Evolutionary conservation across 2,113 vertebrate genomes (phyloP).

Genomic region (Chaetura pelagica): DNA sequence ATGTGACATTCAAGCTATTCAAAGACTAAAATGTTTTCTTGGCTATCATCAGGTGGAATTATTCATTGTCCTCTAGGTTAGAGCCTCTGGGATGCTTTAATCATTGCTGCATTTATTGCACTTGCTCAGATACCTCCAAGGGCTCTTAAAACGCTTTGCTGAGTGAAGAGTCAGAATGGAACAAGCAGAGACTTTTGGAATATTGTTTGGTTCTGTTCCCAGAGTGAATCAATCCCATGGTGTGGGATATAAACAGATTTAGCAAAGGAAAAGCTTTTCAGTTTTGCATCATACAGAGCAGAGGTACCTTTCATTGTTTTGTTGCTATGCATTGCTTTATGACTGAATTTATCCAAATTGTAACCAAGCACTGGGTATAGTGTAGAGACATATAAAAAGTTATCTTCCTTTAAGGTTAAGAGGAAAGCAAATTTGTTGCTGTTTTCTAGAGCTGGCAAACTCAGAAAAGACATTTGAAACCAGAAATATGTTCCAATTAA

Average conservation of each 20-base stretch:
- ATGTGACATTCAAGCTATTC: not conserved
- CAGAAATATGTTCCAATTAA: not conserved
- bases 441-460: not conserved
- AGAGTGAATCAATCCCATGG: not conserved
- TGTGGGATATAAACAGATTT: not conserved
- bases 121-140: not conserved
- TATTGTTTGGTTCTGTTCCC: not conserved
- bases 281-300: not conserved
- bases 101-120: not conserved
- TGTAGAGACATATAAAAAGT: not conserved
- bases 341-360: not conserved
- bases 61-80: not conserved
- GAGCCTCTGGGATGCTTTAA: not conserved
- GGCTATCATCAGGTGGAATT: constrained; percentile 15
- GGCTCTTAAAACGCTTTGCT: not conserved
- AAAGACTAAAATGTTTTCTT: not conserved
- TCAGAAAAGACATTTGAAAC: not conserved
- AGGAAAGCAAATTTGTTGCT: not conserved
- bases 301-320: not conserved
- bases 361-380: not conserved
- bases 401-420: not conserved
- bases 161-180: not conserved
- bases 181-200: not conserved
- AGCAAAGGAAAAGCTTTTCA: not conserved
- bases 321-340: not conserved